These are phyloP conservation scores for Halcyon senegalensis DNA, from an alignment of 2,113 vertebrate genomes.

Conservation along the genomic window DNA sequence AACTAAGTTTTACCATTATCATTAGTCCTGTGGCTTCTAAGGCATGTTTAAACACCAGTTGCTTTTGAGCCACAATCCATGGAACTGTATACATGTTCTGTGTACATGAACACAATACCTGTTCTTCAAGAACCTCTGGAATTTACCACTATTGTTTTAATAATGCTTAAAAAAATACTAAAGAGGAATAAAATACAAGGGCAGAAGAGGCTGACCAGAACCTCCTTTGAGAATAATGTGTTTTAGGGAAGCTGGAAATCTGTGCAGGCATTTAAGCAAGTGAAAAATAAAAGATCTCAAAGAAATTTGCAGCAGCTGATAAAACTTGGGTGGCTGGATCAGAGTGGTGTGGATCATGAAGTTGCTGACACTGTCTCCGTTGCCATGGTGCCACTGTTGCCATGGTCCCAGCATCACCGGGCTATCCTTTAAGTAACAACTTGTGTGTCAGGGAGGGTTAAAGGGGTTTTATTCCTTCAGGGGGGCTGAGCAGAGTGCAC, in stretches of 20 bases:
- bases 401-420: not conserved
- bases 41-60: not conserved
- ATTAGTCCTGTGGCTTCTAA: not conserved
- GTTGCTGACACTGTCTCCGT: not conserved
- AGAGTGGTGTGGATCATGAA: not conserved
- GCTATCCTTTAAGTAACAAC: not conserved
- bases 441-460: not conserved
- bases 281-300: not conserved
- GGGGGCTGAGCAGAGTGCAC: not conserved
- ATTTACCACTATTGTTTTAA: not conserved
- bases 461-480: not conserved
- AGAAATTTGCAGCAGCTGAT: not conserved
- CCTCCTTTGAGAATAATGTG: not conserved
- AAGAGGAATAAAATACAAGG: not conserved
- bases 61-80: not conserved
- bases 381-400: constrained; percentile 11
- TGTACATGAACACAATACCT: not conserved
- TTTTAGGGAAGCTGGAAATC: not conserved
- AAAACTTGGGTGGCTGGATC: not conserved
- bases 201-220: not conserved
- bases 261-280: not conserved
- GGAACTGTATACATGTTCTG: not conserved
- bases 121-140: not conserved
- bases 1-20: not conserved
- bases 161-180: not conserved